Evolutionary conservation across 2,888 invertebrate species (phyloP), one percentile per base, ranked within the genome.

Genomic region (Agrochola lota): DNA sequence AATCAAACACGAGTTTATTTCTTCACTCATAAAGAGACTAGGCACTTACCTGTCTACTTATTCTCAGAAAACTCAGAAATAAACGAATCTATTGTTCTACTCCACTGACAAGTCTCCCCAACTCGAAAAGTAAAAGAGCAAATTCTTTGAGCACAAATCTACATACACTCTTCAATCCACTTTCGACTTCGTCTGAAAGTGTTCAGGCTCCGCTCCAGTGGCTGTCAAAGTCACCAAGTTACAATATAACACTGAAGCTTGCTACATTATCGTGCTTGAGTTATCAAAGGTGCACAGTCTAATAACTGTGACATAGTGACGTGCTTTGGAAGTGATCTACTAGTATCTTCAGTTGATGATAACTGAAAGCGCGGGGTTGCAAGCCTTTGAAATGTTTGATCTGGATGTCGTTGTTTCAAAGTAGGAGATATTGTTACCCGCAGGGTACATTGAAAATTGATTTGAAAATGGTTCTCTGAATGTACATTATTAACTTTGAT

Each of bases 231-330:
- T 69, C n/a, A 55, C 72, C 57, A 52, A 81, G 68, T 69, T 46
- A 78, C 74, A 70, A 74, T 74, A 72, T 72, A 60, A 55, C 71
- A 67, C 69, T 26, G 81, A 55, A 70, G 69, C 57, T 68, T 12
- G 69, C 60, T 63, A 85, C 67, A 71, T 83, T 85, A 78, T 71
- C 57, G 26, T 60, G 78, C 86, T 73, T 43, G 15, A 75, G 35
- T 49, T 83, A 62, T 86, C 84, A 84, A 84, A 84, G 77, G 52
- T 63, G 62, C 46, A 43, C 74, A 55, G 73, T 78, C 43, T 84
- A 75, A 82, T 83, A 85, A 69, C 83, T 57, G 82, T 4, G 63
- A 62, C 62, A 55, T 85, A 59, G 74, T 82, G 69, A 66, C 73
- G 52, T 52, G 67, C 70, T 59, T 57, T 52, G 20, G 26, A 30